Percentiles rank a stretch among this genome's conserved stretches.
phyloP scores from a whole-genome alignment of 2,888 invertebrate species.

The Dryococelus australis region DNA sequence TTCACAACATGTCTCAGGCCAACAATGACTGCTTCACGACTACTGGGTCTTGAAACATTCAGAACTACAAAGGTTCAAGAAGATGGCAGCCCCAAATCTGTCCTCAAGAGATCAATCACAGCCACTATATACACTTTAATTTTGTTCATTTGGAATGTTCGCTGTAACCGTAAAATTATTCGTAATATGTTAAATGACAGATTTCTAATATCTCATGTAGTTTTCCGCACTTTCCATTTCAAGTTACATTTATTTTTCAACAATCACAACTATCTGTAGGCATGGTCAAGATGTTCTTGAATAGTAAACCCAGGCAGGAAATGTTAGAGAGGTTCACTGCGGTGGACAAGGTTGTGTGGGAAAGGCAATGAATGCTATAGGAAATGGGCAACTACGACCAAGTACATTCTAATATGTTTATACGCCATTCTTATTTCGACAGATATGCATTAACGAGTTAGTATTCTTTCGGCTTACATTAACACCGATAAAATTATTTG shows the following conservation, averaged over 20 bases:
- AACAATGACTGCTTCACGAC: not conserved
- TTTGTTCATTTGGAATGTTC: not conserved
- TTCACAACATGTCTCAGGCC: not conserved
- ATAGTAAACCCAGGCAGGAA: not conserved
- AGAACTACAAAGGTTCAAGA: not conserved
- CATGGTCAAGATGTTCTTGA: not conserved
- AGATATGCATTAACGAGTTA: not conserved
- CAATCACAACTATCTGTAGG: not conserved
- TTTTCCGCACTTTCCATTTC: not conserved
- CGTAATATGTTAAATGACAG: not conserved
- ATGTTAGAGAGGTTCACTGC: not conserved
- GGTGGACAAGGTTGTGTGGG: not conserved
- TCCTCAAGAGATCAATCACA: not conserved
- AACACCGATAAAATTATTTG: not conserved
- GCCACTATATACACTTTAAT: not conserved
- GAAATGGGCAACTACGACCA: not conserved
- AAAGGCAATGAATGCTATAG: not conserved
- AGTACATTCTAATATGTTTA: not conserved
- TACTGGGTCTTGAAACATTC: not conserved
- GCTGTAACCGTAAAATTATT: not conserved
- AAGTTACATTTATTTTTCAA: not conserved
- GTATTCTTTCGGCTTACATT: not conserved
- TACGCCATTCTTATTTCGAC: not conserved
- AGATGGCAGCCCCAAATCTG: not conserved
- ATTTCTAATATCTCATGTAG: not conserved